A percentile compares a stretch with the other conserved stretches of the same genome.
Conservation (phyloP, 1,140 invertebrate genomes). For the Cotesia vestalis region DNA sequence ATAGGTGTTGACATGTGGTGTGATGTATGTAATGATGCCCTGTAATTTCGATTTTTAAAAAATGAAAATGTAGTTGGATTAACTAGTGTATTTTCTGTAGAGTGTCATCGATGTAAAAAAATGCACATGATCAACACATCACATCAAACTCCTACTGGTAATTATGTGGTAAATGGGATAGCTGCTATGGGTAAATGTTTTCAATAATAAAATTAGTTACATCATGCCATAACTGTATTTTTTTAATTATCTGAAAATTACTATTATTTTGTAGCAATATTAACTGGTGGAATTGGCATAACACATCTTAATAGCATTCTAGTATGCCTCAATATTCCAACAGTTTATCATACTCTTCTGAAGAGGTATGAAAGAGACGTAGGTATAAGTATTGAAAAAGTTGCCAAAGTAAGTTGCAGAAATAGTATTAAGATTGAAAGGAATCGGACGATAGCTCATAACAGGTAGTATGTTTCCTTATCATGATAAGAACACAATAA, state of each 20-base stretch:
- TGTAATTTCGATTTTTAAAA: constrained; percentile 25
- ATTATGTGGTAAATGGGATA: constrained; percentile 12
- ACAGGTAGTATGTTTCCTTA: neutral
- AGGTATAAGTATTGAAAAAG: constrained; percentile 16
- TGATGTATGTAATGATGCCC: constrained; percentile 19
- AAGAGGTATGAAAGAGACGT: constrained; percentile 20
- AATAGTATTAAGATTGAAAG: constrained; percentile 18
- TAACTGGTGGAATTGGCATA: constrained; percentile 9
- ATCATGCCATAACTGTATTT: neutral
- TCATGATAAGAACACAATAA: neutral
- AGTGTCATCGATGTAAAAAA: constrained; percentile 12
- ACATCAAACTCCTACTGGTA: neutral
- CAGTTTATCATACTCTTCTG: constrained; percentile 12
- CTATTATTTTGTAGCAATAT: constrained; percentile 14
- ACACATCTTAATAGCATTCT: constrained; percentile 13
- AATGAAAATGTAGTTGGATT: constrained; percentile 25
- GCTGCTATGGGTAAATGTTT: constrained; percentile 2
- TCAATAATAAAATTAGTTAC: too few species aligned
- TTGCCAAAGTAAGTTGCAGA: constrained; percentile 23
- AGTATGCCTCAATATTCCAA: constrained; percentile 13
- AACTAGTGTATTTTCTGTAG: constrained; percentile 20
- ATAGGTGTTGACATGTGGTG: constrained; percentile 33
- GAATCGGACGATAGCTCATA: neutral
- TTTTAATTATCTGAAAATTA: neutral
- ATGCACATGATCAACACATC: neutral